A percentile compares a stretch with the other conserved stretches of the same genome.
These are phyloP conservation scores for Amphimedon queenslandica DNA, from an alignment of 37 sponge, comb jelly and placozoan species.

Conservation along the genomic window DNA sequence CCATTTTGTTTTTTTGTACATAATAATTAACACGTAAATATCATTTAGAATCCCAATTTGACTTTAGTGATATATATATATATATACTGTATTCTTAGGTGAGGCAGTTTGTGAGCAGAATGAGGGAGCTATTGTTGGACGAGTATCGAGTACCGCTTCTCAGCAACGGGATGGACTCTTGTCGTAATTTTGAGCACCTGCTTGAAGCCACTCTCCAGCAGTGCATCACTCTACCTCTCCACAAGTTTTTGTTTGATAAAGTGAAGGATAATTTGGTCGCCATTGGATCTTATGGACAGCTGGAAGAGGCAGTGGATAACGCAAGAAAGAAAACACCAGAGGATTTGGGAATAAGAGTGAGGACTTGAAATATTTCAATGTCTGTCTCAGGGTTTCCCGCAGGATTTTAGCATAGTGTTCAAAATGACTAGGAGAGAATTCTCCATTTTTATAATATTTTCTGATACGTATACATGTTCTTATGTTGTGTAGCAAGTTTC, in stretches of 20 bases:
- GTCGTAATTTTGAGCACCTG: slow-evolving; percentile 59
- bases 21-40: neutral
- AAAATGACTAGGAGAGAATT: no score
- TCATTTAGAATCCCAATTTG: neutral
- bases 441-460: no score
- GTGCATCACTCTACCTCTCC: slow-evolving; percentile 35
- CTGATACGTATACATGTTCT: no score
- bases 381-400: neutral
- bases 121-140: slow-evolving; percentile 51
- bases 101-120: slow-evolving; percentile 45
- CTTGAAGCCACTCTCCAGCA: slow-evolving; percentile 57
- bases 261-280: slow-evolving; percentile 22
- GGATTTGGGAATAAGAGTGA: slow-evolving; percentile 72
- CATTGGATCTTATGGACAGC: slow-evolving; percentile 22
- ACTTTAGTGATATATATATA: no score
- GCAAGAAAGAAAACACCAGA: slow-evolving; percentile 31
- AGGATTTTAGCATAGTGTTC: no score
- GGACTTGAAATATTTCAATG: neutral
- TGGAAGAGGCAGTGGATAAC: slow-evolving; percentile 35
- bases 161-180: slow-evolving; percentile 49
- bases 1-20: neutral
- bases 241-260: slow-evolving; percentile 24
- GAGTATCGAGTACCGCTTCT: slow-evolving; percentile 29
- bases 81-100: no score
- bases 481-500: no score